These are phyloP conservation scores for Melanotaenia parkinsoni DNA, from an alignment of 2,797 vertebrate genomes.

Conservation along the genomic window DNA sequence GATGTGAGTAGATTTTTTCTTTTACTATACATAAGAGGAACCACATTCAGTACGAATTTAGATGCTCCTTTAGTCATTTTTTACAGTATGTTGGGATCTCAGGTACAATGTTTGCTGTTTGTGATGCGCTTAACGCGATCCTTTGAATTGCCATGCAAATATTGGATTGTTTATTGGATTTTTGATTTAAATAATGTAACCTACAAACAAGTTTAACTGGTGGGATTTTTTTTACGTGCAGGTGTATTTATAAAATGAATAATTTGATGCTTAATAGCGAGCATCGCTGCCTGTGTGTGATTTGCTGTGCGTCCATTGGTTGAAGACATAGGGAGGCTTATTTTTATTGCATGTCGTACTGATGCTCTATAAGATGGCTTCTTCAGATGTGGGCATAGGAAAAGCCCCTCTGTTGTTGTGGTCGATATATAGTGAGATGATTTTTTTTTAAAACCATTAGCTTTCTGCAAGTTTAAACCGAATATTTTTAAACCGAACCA, in stretches of 20 bases:
- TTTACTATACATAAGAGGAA: conserved; percentile 25
- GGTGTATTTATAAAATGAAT: background rate
- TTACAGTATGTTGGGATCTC: background rate
- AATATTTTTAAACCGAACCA: background rate
- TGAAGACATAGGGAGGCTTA: conserved; percentile 47
- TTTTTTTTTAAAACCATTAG: background rate
- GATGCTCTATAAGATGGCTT: conserved; percentile 74
- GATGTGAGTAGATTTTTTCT: conserved; percentile 71
- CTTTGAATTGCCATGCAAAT: background rate
- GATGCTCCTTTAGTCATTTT: background rate
- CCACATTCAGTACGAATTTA: background rate
- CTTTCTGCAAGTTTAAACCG: background rate
- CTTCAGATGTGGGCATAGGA: conserved; percentile 48
- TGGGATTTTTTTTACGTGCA: background rate
- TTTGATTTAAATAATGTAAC: background rate
- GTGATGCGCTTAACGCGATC: background rate
- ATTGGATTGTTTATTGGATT: background rate
- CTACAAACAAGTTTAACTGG: background rate
- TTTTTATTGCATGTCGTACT: conserved; percentile 42
- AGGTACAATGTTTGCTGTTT: background rate
- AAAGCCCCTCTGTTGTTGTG: conserved; percentile 36
- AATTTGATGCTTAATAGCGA: conserved; percentile 3
- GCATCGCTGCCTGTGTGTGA: conserved; percentile 14
- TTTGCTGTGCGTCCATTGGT: conserved; percentile 42
- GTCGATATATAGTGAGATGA: conserved; percentile 19